Conservation (phyloP, 2,888 invertebrate genomes). For the Leptopilina drosophilae region DNA sequence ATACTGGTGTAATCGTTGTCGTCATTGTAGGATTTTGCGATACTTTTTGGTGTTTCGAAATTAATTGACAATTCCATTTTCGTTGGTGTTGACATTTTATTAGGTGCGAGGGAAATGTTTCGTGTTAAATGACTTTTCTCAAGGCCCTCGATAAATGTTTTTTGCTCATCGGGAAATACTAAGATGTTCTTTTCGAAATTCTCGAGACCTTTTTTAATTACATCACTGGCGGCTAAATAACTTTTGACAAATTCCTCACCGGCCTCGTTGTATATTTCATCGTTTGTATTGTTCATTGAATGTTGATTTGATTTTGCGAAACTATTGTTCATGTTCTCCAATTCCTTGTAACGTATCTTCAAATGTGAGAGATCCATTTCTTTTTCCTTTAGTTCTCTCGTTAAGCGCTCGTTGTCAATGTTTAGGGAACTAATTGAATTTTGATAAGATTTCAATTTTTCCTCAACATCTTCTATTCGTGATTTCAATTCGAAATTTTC, state of each 20-base stretch:
- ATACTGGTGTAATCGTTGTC: constrained; percentile 64
- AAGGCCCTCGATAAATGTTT: constrained; percentile 17
- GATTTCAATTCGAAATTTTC: constrained; percentile 42
- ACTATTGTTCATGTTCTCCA: constrained; percentile 23
- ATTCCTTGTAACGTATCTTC: constrained; percentile 4
- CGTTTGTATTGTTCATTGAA: constrained; percentile 29
- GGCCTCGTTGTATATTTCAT: neutral
- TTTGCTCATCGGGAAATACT: constrained; percentile 17
- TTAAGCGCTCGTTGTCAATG: neutral
- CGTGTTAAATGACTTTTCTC: neutral
- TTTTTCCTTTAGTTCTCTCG: constrained; percentile 4
- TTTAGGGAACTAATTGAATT: neutral
- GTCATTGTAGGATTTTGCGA: neutral
- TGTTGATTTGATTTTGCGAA: neutral
- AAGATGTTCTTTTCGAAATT: constrained; percentile 30
- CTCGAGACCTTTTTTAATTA: constrained; percentile 21
- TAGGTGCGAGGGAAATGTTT: neutral
- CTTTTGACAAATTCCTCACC: constrained; percentile 16
- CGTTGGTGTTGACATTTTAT: constrained; percentile 30
- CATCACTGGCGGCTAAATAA: constrained; percentile 21
- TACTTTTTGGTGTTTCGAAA: neutral
- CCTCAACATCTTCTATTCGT: constrained; percentile 41
- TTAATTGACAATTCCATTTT: neutral
- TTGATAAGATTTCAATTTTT: constrained; percentile 21
- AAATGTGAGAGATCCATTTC: constrained; percentile 26